Evolutionary conservation across 2,113 vertebrate genomes (phyloP).

Genomic region (Larimichthys crocea): DNA sequence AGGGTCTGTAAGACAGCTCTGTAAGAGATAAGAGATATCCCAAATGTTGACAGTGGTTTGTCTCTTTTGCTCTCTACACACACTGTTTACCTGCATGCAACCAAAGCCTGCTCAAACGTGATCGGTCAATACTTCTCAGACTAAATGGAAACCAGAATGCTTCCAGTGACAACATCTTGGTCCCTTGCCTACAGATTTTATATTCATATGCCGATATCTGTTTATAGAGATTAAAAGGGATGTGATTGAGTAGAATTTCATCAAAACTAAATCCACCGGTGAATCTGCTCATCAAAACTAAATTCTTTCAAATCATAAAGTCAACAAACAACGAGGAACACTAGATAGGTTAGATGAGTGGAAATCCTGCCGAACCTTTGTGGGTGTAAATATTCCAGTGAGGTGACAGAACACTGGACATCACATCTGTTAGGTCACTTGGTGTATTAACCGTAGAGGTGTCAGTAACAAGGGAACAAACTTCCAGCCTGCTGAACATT

Average conservation of each 20-base stretch:
- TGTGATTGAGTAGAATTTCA: constrained; percentile 14
- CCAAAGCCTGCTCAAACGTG: too few relatives aligned
- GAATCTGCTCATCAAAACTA: neutral
- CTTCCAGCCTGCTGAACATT: neutral
- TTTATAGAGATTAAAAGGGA: neutral
- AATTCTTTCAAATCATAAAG: neutral
- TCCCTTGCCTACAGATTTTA: too few relatives aligned
- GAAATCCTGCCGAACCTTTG: neutral
- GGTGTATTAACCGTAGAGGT: neutral
- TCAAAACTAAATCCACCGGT: neutral
- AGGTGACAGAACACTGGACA: neutral
- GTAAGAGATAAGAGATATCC: neutral
- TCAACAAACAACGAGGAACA: neutral
- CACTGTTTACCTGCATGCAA: too few relatives aligned
- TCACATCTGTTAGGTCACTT: neutral
- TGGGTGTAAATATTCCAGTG: neutral
- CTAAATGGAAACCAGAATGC: too few relatives aligned
- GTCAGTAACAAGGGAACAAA: neutral
- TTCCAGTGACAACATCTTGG: too few relatives aligned
- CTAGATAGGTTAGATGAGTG: neutral
- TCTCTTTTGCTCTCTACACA: too few relatives aligned
- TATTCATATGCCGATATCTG: too few relatives aligned
- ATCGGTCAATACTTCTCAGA: too few relatives aligned
- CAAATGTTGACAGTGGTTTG: neutral
- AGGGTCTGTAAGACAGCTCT: neutral